Percentiles rank a stretch among this genome's conserved stretches.
phyloP scores from a whole-genome alignment of 2,888 invertebrate genomes.

The Euzophera pinguis region DNA sequence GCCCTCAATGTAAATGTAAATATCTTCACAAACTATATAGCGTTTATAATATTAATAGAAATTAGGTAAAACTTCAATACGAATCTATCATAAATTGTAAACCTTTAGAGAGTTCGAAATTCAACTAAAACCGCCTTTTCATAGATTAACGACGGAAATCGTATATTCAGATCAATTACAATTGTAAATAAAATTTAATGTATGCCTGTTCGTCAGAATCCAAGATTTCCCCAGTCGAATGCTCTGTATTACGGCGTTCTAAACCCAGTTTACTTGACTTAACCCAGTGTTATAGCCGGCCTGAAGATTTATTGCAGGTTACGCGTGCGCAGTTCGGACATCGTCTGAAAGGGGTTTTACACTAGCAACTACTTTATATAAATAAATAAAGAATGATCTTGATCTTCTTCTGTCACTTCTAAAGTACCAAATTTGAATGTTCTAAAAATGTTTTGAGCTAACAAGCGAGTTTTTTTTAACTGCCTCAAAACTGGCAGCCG shows the following conservation, averaged over 20 bases:
- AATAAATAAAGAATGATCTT: no score
- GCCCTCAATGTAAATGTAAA: no score
- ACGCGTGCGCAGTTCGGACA: conserved; percentile 10
- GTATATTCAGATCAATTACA: conserved; percentile 2
- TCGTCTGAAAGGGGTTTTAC: conserved; percentile 5
- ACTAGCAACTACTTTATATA: no score
- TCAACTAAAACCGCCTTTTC: background rate
- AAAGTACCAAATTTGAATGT: no score
- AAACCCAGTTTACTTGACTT: conserved; percentile 6
- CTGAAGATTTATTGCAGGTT: conserved; percentile 4
- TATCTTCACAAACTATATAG: no score
- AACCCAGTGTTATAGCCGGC: conserved; percentile 4
- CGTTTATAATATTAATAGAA: no score
- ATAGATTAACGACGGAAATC: background rate
- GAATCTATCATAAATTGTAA: no score
- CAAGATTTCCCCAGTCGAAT: background rate
- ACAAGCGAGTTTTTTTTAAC: no score
- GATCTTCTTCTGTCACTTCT: no score
- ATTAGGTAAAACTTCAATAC: no score
- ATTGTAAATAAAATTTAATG: conserved; percentile 4
- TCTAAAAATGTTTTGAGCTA: no score
- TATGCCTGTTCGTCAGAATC: background rate
- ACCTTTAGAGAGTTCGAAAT: background rate
- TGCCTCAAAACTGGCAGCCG: no score
- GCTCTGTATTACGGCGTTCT: background rate